Base-by-base conservation (phyloP, 2,888 invertebrate genomes). In the Hypena proboscidalis region DNA sequence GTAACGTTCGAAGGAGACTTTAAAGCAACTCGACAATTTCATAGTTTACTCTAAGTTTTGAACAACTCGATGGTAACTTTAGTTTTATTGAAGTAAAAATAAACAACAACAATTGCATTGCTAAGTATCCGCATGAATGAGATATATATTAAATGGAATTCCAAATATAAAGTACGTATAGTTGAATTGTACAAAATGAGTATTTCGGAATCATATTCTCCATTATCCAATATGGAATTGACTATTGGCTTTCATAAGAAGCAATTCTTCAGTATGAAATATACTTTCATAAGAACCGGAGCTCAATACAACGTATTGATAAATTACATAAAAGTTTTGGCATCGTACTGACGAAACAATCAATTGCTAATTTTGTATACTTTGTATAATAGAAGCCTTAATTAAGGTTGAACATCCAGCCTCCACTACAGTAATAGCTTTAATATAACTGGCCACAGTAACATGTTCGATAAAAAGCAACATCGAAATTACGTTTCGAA, bases 11-110 rank as follows among this genome's bases (percentile, higher is more conserved):
- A 83, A 85, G 80, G 67, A 74, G 68, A 75, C 60, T 78, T 85
- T 89, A 89, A 89, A 88, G 88, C 85, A 77, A 79, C 78, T 79
- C 67, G 73, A 81, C 74, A 78, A 76, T 76, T 72, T 77, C 70
- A 70, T 70, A 74, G 71, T 79, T 78, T 76, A 65, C 57, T 70
- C 80, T 82, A 87, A 66, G 77, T 80, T 85, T 86, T 85, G 85
- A 90, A 89, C 87, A 87, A 86, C 75, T 73, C 72, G 76, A 74
- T 90, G 90, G 90, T 90, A 90, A 90, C 90, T 90, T 84, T 83
- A 85, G 86, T 84, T 71, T 50, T 60, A 70, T 73, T 70, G 71
- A 77, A 72, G 61, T 74, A 77, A 63, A 75, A 58, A 66, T 64
- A 58, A 61, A 63, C 53, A 71, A 66, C 63, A 66, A 57, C 59